Evolutionary conservation across 2,888 invertebrate genomes (phyloP).

Genomic region (Ormia ochracea): DNA sequence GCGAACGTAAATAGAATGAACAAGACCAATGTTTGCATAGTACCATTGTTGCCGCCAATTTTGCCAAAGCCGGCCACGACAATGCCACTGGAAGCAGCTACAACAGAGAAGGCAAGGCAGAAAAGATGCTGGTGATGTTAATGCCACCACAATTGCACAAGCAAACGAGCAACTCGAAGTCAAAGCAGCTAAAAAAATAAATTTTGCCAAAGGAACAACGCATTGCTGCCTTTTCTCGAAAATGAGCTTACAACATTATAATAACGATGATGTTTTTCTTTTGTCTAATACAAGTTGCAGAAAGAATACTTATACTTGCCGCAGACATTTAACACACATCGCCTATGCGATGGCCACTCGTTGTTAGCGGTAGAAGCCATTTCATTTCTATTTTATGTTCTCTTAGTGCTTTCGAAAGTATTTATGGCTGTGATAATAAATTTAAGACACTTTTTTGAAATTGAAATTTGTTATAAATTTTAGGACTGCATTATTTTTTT

Average conservation of each 20-base stretch:
- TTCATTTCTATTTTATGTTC: background rate
- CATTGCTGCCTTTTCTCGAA: conserved; percentile 47
- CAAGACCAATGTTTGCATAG: conserved; percentile 49
- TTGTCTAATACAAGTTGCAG: background rate
- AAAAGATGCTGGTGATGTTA: conserved; percentile 12
- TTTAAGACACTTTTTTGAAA: conserved; percentile 40
- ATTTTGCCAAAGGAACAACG: conserved; percentile 36
- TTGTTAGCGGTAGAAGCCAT: conserved; percentile 8
- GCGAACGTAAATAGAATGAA: conserved; percentile 26
- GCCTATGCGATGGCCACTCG: conserved; percentile 32
- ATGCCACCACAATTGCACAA: conserved; percentile 33
- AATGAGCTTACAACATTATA: conserved; percentile 33
- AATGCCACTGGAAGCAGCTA: background rate
- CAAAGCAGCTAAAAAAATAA: conserved; percentile 13
- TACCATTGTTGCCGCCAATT: conserved; percentile 34
- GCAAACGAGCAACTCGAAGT: conserved; percentile 16
- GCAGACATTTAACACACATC: too few species aligned
- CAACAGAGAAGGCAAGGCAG: background rate
- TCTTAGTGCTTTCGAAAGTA: conserved; percentile 33
- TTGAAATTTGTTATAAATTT: conserved; percentile 15
- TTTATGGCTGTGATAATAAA: conserved; percentile 62
- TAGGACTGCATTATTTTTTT: background rate
- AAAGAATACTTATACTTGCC: background rate
- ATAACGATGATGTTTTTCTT: background rate
- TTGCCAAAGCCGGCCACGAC: conserved; percentile 2